phyloP scores from a whole-genome alignment of 1,140 invertebrate species.

The Meloidogyne exigua region DNA sequence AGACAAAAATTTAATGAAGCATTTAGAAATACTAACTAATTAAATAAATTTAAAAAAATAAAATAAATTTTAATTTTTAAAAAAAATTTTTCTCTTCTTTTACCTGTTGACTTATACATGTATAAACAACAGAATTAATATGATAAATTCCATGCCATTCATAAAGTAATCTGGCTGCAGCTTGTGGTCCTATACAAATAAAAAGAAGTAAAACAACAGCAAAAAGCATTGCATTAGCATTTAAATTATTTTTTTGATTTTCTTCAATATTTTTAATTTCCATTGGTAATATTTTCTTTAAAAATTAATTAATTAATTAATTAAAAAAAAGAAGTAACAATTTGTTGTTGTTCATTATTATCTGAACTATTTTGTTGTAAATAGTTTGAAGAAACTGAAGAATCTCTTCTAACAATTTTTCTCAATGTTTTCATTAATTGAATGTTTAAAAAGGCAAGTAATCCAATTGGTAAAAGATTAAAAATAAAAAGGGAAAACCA shows the following conservation, averaged over 20 bases:
- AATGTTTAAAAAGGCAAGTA: slow-evolving; percentile 51
- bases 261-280: background rate
- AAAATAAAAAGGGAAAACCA: slow-evolving; percentile 56
- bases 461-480: slow-evolving; percentile 55
- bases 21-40: slow-evolving; percentile 61
- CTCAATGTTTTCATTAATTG: slow-evolving; percentile 53
- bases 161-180: slow-evolving; percentile 57
- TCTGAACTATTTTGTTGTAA: slow-evolving; percentile 13
- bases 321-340: slow-evolving; percentile 10
- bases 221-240: slow-evolving; percentile 64
- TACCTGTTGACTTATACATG: slow-evolving; percentile 58
- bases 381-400: slow-evolving; percentile 1
- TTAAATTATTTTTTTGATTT: slow-evolving; percentile 40
- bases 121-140: slow-evolving; percentile 55
- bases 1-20: slow-evolving; percentile 62
- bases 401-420: slow-evolving; percentile 56
- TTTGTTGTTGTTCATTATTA: slow-evolving; percentile 12
- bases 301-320: slow-evolving; percentile 22
- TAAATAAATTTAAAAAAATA: slow-evolving; percentile 31
- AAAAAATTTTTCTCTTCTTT: background rate
- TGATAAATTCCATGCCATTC: slow-evolving; percentile 59
- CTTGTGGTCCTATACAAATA: slow-evolving; percentile 62
- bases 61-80: no score
- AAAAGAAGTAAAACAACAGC: slow-evolving; percentile 59
- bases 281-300: slow-evolving; percentile 9